These are phyloP conservation scores for Phragmatobia fuliginosa DNA, from an alignment of 2,888 invertebrate species.

Conservation along the genomic window DNA sequence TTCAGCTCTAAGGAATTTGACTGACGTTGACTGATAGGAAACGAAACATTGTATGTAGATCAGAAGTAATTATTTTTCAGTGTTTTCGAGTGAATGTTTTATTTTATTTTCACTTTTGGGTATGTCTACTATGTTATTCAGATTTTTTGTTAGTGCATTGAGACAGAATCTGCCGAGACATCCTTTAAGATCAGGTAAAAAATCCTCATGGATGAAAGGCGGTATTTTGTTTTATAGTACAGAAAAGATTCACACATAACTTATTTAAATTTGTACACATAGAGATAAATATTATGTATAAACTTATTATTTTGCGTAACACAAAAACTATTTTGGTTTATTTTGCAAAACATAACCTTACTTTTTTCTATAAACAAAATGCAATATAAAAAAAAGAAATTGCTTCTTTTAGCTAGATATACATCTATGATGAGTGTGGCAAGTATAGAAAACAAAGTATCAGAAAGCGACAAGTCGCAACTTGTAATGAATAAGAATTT, in stretches of 20 bases:
- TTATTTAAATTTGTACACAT: neutral
- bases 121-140: constrained; percentile 78
- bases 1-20: neutral
- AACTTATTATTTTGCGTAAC: too few relatives aligned
- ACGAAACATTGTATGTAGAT: too few relatives aligned
- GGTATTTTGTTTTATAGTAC: constrained; percentile 16
- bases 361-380: neutral
- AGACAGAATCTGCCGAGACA: constrained; percentile 70
- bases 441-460: constrained; percentile 48
- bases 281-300: neutral
- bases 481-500: constrained; percentile 64
- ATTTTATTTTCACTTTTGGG: constrained; percentile 55
- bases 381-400: neutral
- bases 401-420: constrained; percentile 44
- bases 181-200: constrained; percentile 72
- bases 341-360: constrained; percentile 7
- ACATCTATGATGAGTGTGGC: constrained; percentile 59
- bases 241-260: neutral
- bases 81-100: constrained; percentile 18
- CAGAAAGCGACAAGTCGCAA: constrained; percentile 38
- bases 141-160: constrained; percentile 70
- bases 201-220: constrained; percentile 30
- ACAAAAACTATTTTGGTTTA: too few relatives aligned
- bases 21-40: neutral
- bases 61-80: constrained; percentile 2